Base-by-base conservation (phyloP, 2,888 invertebrate species). In the Pelosia muscerda region DNA sequence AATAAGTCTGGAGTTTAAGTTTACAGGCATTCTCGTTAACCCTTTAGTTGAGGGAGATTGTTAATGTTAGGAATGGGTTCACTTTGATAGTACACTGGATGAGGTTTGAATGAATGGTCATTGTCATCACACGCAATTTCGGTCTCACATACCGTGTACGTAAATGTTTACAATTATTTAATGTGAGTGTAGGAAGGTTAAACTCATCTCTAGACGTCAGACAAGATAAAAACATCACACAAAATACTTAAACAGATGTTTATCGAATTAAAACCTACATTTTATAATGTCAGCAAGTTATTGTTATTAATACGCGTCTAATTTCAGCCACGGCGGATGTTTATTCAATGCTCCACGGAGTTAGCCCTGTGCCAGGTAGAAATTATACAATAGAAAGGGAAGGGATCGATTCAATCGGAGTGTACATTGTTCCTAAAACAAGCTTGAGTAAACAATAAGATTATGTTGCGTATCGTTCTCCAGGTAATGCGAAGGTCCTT, bases 401-500 rank as follows among this genome's bases (percentile, higher is more conserved):
- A 38, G 42, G 42, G 42, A 69, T 69, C 31, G 55, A 70, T 72
- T 69, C 68, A 25, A 28, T 56, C 8, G 28, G 10, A 34, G 42
- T 60, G 66, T 66, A 64, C 31, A 62, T 54, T 61, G 42, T 63
- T 53, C 66, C 74, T 65, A 60, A 72, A 78, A 66, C 68, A 63
- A 57, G 60, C 71, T 64, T 22, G 22, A 63, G 60, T 75, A 75
- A 81, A 81, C 76, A 75, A 74, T 63, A 73, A 69, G 63, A 68
- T 38, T 19, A 65, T 72, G 69, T 72, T 74, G 63, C 72, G 64
- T 72, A 68, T 74, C 64, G 64, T 72, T 63, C 74, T 76, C 72
- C 75, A 81, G 76, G 76, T 68, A 81, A 73, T 77, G 63, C 71
- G 53, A 70, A 72, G 80, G 76, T 56, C 69, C 72, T n/a, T 69